Conservation (phyloP, 2,113 vertebrate genomes). For the Spea bombifrons region DNA sequence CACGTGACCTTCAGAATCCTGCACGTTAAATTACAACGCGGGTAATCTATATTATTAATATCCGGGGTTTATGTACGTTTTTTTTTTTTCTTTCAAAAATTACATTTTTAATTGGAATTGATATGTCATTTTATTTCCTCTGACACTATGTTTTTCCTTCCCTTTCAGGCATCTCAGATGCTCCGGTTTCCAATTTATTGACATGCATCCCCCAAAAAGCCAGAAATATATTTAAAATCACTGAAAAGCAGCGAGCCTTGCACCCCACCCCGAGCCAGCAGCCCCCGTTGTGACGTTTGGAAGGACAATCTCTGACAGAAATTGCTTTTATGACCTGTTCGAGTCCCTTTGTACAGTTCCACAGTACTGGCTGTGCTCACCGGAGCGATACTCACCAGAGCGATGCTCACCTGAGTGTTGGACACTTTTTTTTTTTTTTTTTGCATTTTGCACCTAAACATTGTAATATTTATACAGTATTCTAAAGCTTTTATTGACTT, state of each 20-base stretch:
- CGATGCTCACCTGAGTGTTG: too few relatives aligned
- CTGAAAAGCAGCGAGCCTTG: conserved; percentile 71
- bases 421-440: too few relatives aligned
- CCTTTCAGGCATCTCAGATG: conserved; percentile 79
- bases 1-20: neutral
- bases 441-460: too few relatives aligned
- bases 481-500: too few relatives aligned
- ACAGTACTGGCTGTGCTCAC: too few relatives aligned
- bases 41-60: neutral
- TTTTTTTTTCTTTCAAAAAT: neutral
- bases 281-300: conserved; percentile 36
- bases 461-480: too few relatives aligned
- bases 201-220: conserved; percentile 83
- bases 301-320: too few relatives aligned
- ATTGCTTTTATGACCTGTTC: too few relatives aligned
- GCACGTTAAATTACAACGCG: too few relatives aligned
- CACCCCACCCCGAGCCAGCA: conserved; percentile 46
- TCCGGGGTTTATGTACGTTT: neutral
- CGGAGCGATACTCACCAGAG: too few relatives aligned
- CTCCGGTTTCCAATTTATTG: conserved; percentile 81
- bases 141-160: conserved; percentile 36
- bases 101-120: neutral
- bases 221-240: conserved; percentile 88
- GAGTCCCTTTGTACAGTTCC: too few relatives aligned
- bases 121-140: conserved; percentile 16